These are phyloP conservation scores for Diadromus collaris DNA, from an alignment of 2,888 invertebrate genomes.

Conservation along the genomic window DNA sequence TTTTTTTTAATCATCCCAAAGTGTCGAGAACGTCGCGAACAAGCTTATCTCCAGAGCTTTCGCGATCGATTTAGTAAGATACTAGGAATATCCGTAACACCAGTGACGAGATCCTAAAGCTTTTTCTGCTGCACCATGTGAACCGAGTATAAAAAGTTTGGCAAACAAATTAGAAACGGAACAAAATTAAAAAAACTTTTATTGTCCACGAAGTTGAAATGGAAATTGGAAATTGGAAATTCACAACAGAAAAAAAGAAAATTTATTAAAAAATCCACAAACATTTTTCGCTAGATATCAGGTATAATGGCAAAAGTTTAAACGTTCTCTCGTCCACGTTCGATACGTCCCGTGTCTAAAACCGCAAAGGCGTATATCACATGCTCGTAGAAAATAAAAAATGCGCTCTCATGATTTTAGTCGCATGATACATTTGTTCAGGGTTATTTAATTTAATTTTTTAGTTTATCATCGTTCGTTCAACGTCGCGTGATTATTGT, in stretches of 20 bases:
- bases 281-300: not conserved
- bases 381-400: not conserved
- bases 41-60: constrained; percentile 4
- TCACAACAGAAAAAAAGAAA: not conserved
- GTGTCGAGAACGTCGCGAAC: not conserved
- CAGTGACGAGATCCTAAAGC: not conserved
- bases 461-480: constrained; percentile 30
- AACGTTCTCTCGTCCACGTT: not conserved
- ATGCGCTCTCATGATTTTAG: not conserved
- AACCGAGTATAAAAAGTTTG: too few species aligned
- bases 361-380: not conserved
- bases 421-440: not conserved
- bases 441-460: constrained; percentile 16
- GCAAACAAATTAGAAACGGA: too few species aligned
- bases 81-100: not conserved
- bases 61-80: not conserved
- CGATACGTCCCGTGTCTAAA: not conserved
- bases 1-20: constrained; percentile 15
- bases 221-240: not conserved
- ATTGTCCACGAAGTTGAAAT: too few species aligned
- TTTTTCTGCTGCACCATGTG: too few species aligned
- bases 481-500: constrained; percentile 19
- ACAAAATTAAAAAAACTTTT: too few species aligned
- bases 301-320: not conserved
- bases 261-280: not conserved